Evolutionary conservation across 2,797 vertebrate species (phyloP), one percentile per base, ranked within the genome.

Genomic region (Myripristis jacobus): DNA sequence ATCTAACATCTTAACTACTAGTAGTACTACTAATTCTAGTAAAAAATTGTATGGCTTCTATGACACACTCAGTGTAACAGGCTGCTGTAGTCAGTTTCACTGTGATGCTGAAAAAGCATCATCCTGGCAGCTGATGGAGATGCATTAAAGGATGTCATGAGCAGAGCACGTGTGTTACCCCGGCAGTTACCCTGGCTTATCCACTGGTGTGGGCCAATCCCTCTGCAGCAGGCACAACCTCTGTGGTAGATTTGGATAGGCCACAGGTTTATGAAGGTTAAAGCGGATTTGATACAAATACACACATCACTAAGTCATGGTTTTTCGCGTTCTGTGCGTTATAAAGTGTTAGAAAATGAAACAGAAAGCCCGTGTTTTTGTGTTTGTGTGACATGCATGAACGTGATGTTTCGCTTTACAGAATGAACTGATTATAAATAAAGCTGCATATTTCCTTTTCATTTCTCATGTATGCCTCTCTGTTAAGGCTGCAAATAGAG

Each of bases 231-330:
- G 83, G 74, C 74, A 73, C 70, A 56, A 61, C 25, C 61, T 41
- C 59, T 2, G 12, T 51, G 75, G 48, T 79, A 73, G 70, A 77
- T 79, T 73, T 84, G 77, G 58, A 21, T 51, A 22, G 66, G 79
- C 72, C 60, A 63, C 71, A 73, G 68, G 65, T 87, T 86, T 81
- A 61, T 80, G 43, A 70, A 79, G 66, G 73, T 69, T 75, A 68
- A 64, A 69, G 67, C 73, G 78, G 81, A 87, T 82, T 87, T 79
- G 52, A 82, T 66, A 66, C 44, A 19, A 60, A 78, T 64, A 77
- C 62, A 64, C 66, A 65, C 41, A 31, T 18, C 25, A 13, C 29
- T 16, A 54, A 56, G 62, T 48, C 16, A 34, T n/a, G 46, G 22
- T 27, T n/a, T 18, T 2, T 41, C 59, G 31, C 46, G 66, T 6